Evolutionary conservation across 2,113 vertebrate genomes (phyloP).

Genomic region (Sphyrna mokarran): DNA sequence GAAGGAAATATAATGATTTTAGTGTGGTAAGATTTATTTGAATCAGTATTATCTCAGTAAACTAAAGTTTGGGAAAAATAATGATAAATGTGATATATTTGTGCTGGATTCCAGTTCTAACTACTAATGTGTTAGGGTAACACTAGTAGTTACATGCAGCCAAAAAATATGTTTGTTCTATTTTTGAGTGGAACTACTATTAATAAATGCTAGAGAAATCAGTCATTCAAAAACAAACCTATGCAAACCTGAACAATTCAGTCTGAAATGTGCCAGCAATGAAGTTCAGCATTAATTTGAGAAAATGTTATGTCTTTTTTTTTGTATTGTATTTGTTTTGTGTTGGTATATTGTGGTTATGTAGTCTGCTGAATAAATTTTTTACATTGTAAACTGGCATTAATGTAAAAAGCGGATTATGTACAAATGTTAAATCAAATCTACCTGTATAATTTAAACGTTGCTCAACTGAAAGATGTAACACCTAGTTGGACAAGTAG

Average conservation of each 20-base stretch:
- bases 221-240: not conserved
- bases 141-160: not conserved
- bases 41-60: not conserved
- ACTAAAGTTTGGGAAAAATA: not conserved
- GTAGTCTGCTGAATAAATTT: not conserved
- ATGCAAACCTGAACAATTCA: not conserved
- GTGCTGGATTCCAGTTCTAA: not conserved
- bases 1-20: not conserved
- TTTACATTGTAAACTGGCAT: not conserved
- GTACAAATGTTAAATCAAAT: not conserved
- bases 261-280: not conserved
- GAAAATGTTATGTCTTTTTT: not conserved
- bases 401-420: not conserved
- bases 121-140: not conserved
- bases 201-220: not conserved
- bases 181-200: not conserved
- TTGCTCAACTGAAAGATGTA: not conserved
- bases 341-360: not conserved
- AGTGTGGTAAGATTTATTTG: not conserved
- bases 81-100: not conserved
- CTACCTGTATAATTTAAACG: not conserved
- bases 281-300: not conserved
- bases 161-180: not conserved
- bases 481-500: not conserved
- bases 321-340: not conserved